These are phyloP conservation scores for Torymus texanus DNA, from an alignment of 2,888 invertebrate genomes.

Conservation along the genomic window DNA sequence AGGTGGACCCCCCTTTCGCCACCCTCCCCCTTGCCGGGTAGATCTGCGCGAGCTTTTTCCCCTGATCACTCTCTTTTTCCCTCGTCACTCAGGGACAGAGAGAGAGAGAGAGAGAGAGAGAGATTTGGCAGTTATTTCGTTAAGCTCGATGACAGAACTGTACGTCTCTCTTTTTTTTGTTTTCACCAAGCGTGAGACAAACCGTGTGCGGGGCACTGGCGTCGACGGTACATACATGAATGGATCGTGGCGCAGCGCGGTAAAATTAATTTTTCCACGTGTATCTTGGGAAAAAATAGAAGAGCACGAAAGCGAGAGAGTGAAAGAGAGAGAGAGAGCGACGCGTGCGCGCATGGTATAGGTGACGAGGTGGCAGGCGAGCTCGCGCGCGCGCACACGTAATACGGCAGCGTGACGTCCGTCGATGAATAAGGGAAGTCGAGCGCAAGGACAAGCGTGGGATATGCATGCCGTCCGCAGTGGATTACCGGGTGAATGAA, in stretches of 20 bases:
- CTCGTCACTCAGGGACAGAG: not conserved
- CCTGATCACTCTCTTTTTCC: not conserved
- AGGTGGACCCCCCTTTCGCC: not conserved
- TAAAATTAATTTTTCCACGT: constrained; percentile 46
- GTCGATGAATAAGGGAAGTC: constrained; percentile 43
- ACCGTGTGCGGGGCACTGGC: not conserved
- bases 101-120: not conserved
- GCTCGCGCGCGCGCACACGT: constrained; percentile 10
- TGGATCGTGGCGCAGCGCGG: constrained; percentile 1
- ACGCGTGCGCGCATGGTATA: not conserved
- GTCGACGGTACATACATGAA: not conserved
- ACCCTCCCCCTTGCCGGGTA: not conserved
- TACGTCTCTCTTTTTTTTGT: not conserved
- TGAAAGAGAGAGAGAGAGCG: constrained; percentile 1
- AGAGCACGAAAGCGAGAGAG: not conserved
- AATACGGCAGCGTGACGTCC: constrained; percentile 35
- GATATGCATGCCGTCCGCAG: constrained; percentile 30
- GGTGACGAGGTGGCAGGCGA: not conserved
- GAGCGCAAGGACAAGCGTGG: constrained; percentile 44
- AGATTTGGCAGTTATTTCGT: constrained; percentile 15
- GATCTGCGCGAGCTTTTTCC: not conserved
- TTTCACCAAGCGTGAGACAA: not conserved
- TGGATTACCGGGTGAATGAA: constrained; percentile 43
- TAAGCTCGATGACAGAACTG: not conserved
- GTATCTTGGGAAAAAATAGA: not conserved